Evolutionary conservation across 2,888 invertebrate species (phyloP).

Genomic region (Stegophylla sp.): DNA sequence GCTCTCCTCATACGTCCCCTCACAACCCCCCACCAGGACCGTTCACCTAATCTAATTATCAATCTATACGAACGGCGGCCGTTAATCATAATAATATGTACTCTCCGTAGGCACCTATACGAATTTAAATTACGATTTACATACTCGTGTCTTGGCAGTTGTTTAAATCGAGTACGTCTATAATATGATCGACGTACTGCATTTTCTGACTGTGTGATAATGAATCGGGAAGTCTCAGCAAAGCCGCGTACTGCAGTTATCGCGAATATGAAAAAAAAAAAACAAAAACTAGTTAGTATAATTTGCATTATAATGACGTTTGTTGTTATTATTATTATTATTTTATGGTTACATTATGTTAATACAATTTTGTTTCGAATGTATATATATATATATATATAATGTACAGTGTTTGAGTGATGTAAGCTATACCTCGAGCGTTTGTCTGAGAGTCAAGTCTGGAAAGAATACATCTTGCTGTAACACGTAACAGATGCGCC

Average conservation of each 20-base stretch:
- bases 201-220: constrained; percentile 76
- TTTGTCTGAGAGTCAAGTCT: constrained; percentile 78
- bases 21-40: background rate
- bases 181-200: constrained; percentile 79
- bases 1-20: no score
- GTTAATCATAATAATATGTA: background rate
- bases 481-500: constrained; percentile 80
- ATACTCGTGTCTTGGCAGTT: constrained; percentile 78
- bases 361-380: background rate
- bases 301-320: background rate
- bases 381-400: no score
- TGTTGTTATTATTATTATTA: background rate
- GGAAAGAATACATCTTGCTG: constrained; percentile 84
- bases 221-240: constrained; percentile 74
- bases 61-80: background rate
- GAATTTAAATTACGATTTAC: constrained; percentile 62
- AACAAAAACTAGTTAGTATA: background rate
- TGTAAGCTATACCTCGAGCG: constrained; percentile 70
- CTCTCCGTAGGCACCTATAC: background rate
- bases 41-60: constrained; percentile 46
- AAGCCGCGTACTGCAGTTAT: constrained; percentile 69
- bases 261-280: constrained; percentile 31
- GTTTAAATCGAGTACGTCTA: constrained; percentile 76
- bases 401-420: background rate
- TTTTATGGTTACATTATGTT: background rate